Evolutionary conservation across 2,113 vertebrate genomes (phyloP), one percentile per base, ranked within the genome.

Genomic region (Neolamprologus ventralis): DNA sequence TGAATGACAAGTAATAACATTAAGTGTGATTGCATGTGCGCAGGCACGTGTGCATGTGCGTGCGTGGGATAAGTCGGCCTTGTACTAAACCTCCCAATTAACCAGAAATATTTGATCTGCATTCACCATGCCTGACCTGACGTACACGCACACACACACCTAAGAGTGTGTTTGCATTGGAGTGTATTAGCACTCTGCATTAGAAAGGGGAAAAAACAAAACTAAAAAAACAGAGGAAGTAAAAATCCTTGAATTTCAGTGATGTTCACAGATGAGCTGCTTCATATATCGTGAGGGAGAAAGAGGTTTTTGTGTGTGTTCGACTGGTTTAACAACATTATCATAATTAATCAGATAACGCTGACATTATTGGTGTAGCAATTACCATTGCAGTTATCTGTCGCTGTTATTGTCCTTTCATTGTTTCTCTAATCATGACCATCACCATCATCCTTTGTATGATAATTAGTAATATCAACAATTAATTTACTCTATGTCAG

Each of bases 281-380:
- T 82, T 82, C 57, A 16, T 63, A 65, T 49, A 33, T 21, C 12
- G 19, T 35, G 45, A 82, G 54, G 35, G 37, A 71, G 65, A 47
- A 45, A 73, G 23, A 28, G 19, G 73, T 6, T 33, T 81, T n/a
- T 83, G 65, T 73, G 31, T 51, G 14, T 31, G 54, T 84, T 75
- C 8, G 16, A 68, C 33, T 71, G 85, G 73, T 88, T 85, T 90
- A 88, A 91, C 78, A 89, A 79, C 73, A 92, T 91, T 92, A 93
- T 84, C 87, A 91, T 89, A 92, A 91, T 92, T 88, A 91, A 93
- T 92, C 85, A 91, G 85, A 89, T 93, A 93, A 89, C 51, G 7
- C 42, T 54, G 88, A 90, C 82, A 82, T 87, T 92, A 91, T 84
- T 92, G 86, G 85, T 87, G 63, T 86, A 85, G 82, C 86, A 93